These are phyloP conservation scores for Lycodopsis pacificus DNA, from an alignment of 2,797 vertebrate genomes.

Conservation along the genomic window DNA sequence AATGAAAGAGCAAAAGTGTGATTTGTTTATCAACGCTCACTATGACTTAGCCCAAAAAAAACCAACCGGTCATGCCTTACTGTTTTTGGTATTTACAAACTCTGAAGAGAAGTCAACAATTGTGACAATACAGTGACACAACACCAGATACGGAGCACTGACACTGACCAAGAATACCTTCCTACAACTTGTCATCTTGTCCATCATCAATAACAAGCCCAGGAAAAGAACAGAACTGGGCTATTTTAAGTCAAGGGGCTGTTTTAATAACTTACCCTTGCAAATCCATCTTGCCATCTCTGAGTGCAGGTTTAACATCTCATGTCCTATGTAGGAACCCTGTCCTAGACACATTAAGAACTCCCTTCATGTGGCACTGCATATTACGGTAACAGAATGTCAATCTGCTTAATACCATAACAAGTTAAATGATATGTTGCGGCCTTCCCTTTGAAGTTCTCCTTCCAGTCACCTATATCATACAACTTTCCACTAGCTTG, in stretches of 20 bases:
- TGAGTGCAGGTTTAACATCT: slow-evolving; percentile 38
- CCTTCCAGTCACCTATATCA: slow-evolving; percentile 57
- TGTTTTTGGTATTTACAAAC: slow-evolving; percentile 4
- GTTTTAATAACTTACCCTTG: slow-evolving; percentile 56
- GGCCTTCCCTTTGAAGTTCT: slow-evolving; percentile 49
- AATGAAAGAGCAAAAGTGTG: background rate
- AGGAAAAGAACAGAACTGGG: slow-evolving; percentile 23
- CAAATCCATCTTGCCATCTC: slow-evolving; percentile 51
- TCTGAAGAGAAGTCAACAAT: background rate
- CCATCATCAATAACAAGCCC: slow-evolving; percentile 38
- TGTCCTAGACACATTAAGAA: slow-evolving; percentile 52
- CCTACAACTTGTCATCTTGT: slow-evolving; percentile 23
- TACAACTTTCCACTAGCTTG: slow-evolving; percentile 52
- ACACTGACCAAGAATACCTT: slow-evolving; percentile 30
- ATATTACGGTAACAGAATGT: slow-evolving; percentile 48
- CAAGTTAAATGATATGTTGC: slow-evolving; percentile 48
- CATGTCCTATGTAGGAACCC: slow-evolving; percentile 41
- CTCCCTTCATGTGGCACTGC: slow-evolving; percentile 32
- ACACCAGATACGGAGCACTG: slow-evolving; percentile 9
- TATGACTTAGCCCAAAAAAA: background rate
- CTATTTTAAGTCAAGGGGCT: slow-evolving; percentile 56
- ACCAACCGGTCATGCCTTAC: background rate
- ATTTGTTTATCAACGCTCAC: background rate
- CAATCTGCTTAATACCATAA: slow-evolving; percentile 54
- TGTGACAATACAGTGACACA: background rate